Percentiles rank a stretch among this genome's conserved stretches.
Evolutionary conservation across 2,888 invertebrate species (phyloP).

Genomic region (Octonoba sinensis): DNA sequence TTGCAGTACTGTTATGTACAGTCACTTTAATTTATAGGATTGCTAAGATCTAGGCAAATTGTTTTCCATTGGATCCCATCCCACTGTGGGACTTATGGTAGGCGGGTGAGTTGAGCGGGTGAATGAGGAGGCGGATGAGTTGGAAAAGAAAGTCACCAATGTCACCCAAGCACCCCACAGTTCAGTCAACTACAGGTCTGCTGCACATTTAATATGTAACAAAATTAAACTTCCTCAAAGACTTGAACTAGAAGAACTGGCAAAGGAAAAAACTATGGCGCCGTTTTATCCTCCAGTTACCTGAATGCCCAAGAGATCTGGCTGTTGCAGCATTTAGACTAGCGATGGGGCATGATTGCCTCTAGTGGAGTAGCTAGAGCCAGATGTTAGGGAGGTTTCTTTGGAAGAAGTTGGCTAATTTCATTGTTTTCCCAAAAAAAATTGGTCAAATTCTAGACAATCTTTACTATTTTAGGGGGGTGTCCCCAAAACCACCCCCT

Average conservation of each 20-base stretch:
- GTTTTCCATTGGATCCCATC: not conserved
- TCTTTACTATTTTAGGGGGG: too few species aligned
- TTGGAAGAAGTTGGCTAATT: too few species aligned
- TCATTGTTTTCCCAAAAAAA: too few species aligned
- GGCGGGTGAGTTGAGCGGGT: not conserved
- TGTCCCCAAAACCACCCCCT: too few species aligned
- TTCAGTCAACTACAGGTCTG: not conserved
- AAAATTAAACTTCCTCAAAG: not conserved
- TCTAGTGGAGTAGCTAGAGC: too few species aligned
- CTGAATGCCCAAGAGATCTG: not conserved
- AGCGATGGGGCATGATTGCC: not conserved
- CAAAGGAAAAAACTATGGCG: not conserved
- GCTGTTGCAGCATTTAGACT: too few species aligned
- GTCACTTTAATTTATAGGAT: not conserved
- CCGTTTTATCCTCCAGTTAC: not conserved
- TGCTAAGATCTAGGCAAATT: not conserved
- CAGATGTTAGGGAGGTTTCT: too few species aligned
- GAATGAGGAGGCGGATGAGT: too few species aligned
- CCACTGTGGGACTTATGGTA: not conserved
- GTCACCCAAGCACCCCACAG: not conserved
- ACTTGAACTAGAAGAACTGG: conserved; percentile 4
- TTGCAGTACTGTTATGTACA: not conserved
- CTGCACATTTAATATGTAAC: not conserved
- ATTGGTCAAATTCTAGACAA: too few species aligned
- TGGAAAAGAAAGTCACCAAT: not conserved